These are phyloP conservation scores for Nerophis ophidion DNA, from an alignment of 2,113 vertebrate species.

Conservation along the genomic window DNA sequence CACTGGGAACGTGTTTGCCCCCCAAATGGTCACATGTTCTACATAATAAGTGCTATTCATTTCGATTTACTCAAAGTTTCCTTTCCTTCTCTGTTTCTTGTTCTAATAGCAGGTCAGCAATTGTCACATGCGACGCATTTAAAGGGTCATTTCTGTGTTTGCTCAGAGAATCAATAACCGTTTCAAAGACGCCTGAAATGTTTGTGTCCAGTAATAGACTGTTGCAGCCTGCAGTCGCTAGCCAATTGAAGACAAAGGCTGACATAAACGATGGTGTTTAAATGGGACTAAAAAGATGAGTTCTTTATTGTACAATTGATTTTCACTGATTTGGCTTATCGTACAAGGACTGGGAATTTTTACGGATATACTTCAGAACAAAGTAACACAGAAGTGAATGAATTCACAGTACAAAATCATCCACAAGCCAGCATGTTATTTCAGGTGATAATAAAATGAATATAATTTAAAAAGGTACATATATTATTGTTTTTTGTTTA, in stretches of 20 bases:
- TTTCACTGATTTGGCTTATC: neutral
- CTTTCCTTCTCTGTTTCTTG: conserved; percentile 10
- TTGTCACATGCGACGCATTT: conserved; percentile 16
- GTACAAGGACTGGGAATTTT: neutral
- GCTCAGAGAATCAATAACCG: conserved; percentile 10
- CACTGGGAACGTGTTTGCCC: neutral
- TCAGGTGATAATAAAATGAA: no score
- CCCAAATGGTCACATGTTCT: neutral
- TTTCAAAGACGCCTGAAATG: neutral
- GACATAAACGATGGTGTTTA: neutral
- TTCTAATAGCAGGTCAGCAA: conserved; percentile 18
- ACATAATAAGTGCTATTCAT: no score
- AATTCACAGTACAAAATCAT: neutral
- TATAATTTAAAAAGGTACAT: no score
- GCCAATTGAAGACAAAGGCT: neutral
- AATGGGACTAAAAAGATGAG: neutral
- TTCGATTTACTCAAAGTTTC: neutral
- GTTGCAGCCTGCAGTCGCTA: neutral
- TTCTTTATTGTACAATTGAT: neutral
- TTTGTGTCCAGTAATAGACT: neutral
- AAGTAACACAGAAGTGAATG: neutral
- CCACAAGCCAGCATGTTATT: neutral
- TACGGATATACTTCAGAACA: neutral
- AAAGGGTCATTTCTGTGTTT: conserved; percentile 10
- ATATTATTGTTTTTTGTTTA: no score